Percentiles rank a stretch among this genome's conserved stretches.
These are phyloP conservation scores for Isaurus tuberculatus DNA, from an alignment of 92 coral and sea anemone species.

Conservation along the genomic window DNA sequence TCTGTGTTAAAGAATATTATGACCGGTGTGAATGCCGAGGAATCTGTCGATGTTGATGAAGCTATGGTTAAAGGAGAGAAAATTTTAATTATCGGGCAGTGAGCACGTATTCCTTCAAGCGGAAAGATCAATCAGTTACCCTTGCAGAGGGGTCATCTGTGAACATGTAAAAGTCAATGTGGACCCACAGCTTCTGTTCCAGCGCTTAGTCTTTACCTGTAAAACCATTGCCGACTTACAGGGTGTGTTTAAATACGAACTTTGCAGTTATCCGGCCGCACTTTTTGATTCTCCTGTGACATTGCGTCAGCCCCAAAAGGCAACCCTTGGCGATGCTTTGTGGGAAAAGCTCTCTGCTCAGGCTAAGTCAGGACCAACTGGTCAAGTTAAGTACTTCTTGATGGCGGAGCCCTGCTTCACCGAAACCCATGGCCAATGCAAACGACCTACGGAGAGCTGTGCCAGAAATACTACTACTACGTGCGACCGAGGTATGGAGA, in stretches of 20 bases:
- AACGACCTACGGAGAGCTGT: no score
- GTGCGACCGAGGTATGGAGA: conserved; percentile 13
- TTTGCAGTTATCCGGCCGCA: conserved; percentile 30
- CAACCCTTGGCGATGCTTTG: conserved; percentile 40
- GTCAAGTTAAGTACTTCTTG: no score
- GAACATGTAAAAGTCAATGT: conserved; percentile 1
- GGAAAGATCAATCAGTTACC: no score
- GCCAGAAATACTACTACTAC: not conserved
- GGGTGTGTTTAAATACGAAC: conserved; percentile 26
- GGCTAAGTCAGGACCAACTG: no score
- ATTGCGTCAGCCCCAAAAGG: conserved; percentile 30
- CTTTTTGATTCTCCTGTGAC: conserved; percentile 37
- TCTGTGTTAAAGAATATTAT: not conserved
- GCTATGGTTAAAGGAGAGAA: not conserved
- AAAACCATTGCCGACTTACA: not conserved
- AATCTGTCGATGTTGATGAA: not conserved
- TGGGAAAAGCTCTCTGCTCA: no score
- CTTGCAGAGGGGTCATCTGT: conserved; percentile 33
- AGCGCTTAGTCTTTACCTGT: conserved; percentile 43
- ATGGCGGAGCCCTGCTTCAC: no score
- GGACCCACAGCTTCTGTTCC: conserved; percentile 56
- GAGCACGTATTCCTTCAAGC: no score
- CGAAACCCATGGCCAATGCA: no score
- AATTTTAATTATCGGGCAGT: not conserved
- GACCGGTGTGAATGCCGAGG: not conserved